These are phyloP conservation scores for Platichthys stellatus DNA, from an alignment of 2,113 vertebrate species.

Conservation along the genomic window DNA sequence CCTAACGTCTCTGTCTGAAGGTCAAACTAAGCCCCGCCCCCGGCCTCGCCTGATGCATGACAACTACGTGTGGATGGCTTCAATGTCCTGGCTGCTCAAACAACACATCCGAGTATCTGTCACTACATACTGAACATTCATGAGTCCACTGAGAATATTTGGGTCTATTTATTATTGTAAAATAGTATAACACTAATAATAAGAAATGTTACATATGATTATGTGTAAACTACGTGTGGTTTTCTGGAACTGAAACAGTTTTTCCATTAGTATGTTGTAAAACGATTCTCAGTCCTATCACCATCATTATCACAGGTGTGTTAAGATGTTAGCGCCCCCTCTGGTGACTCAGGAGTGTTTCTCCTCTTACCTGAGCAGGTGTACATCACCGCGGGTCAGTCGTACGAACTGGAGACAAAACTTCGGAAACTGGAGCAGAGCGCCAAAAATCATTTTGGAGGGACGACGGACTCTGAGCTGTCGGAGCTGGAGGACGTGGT, in stretches of 20 bases:
- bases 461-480: constrained; percentile 86
- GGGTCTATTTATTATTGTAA: too few species aligned
- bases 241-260: too few species aligned
- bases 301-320: background rate
- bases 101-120: background rate
- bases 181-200: too few species aligned
- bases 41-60: constrained; percentile 47
- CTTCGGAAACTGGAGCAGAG: constrained; percentile 76
- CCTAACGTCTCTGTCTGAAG: constrained; percentile 22
- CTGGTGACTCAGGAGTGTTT: constrained; percentile 23
- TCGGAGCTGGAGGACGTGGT: constrained; percentile 91
- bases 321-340: background rate
- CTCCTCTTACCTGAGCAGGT: constrained; percentile 75
- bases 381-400: constrained; percentile 82
- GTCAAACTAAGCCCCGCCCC: constrained; percentile 13
- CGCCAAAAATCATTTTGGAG: constrained; percentile 66
- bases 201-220: too few species aligned
- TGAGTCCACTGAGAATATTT: background rate
- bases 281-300: constrained; percentile 25
- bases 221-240: too few species aligned
- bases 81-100: background rate
- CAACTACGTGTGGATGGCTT: constrained; percentile 44
- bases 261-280: background rate
- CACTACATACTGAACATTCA: background rate
- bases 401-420: constrained; percentile 67